Evolutionary conservation across 2,797 vertebrate species (phyloP), one percentile per base, ranked within the genome.

Genomic region (Rousettus madagascariensis): DNA sequence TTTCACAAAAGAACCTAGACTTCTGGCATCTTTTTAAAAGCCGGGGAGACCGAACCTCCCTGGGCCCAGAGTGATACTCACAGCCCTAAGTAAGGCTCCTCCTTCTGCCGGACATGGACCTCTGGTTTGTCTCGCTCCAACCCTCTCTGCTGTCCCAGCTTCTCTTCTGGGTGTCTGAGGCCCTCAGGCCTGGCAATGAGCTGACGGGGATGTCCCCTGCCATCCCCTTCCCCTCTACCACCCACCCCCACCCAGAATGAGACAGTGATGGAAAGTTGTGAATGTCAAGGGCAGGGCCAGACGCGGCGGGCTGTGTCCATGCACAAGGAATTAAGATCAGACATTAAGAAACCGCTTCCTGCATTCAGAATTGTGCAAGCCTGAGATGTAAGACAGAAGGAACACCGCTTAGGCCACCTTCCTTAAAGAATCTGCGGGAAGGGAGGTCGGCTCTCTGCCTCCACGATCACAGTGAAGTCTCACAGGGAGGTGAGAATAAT

Each of bases 341-440:
- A 49, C 30, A 9, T 77, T 78, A 83, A 66, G 83, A 96, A 89
- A 75, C 36, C n/a, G 8, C 66, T 94, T 96, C 95, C 91, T 83
- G 43, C n/a, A 43, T 17, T 24, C 86, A 72, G 43, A 43, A 83
- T 90, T 74, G 49, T 55, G 89, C 90, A 96, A 96, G 78, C 38
- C 46, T 26, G 8, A 13, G 30, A 30, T 2, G 0, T 59, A 89
- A 68, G 69, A 66, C 41, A 10, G 26, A 57, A 89, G 95, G 95
- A 95, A 95, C 95, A 91, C 72, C 85, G 90, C 85, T 2, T 26
- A 75, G 53, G 16, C 2, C 65, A 72, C 22, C 22, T 71, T 86
- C 71, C 38, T 46, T 61, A 33, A 65, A 53, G 30, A 30, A n/a
- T 69, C 92, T 66, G 91, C 68, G 43, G 68, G 57, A 96, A 72